phyloP scores from a whole-genome alignment of 1,140 invertebrate species.

The Sitodiplosis mosellana region DNA sequence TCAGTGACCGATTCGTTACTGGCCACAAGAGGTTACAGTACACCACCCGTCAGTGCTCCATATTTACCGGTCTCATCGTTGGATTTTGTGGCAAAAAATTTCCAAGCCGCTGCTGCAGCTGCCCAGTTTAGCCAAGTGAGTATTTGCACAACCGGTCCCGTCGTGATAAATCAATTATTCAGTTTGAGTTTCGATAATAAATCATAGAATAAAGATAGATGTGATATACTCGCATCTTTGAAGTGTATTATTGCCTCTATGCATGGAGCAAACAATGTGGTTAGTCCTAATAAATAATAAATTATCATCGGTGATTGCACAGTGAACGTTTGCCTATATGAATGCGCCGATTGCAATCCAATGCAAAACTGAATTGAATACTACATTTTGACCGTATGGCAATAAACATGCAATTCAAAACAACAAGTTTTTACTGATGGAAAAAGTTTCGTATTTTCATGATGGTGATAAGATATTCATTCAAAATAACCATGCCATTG shows the following conservation, averaged over 20 bases:
- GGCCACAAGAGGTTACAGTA: not conserved
- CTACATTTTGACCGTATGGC: no score
- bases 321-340: no score
- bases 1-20: slow-evolving; percentile 1
- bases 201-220: not conserved
- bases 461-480: no score
- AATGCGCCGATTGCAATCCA: no score
- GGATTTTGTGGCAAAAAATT: slow-evolving; percentile 1
- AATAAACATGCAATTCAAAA: no score
- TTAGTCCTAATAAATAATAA: not conserved
- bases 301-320: no score
- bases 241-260: not conserved
- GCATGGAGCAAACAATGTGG: not conserved
- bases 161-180: not conserved
- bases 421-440: no score
- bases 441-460: no score
- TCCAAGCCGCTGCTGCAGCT: not conserved
- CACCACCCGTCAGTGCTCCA: not conserved
- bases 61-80: not conserved
- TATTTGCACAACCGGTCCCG: not conserved
- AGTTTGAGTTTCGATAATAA: not conserved
- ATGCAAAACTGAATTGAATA: no score
- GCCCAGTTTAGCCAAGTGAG: slow-evolving; percentile 1
- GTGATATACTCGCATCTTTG: not conserved
- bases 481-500: no score